Evolutionary conservation across 2,797 vertebrate genomes (phyloP).

Genomic region (Karalla daura): DNA sequence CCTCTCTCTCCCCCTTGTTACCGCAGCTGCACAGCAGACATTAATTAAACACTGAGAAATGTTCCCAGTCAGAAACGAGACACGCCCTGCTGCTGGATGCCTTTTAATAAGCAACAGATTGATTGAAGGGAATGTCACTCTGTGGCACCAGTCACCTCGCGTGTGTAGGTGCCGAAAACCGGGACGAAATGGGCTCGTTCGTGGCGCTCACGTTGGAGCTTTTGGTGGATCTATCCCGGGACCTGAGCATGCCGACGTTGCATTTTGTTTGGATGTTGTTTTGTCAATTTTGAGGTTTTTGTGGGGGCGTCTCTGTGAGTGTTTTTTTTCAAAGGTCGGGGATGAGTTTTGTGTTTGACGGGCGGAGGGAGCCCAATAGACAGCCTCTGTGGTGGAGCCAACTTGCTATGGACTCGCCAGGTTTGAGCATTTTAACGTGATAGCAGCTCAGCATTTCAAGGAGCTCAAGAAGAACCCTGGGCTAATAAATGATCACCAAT

Average conservation of each 20-base stretch:
- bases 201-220: no score
- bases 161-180: no score
- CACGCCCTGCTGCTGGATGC: background rate
- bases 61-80: background rate
- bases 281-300: no score
- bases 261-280: no score
- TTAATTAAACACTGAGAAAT: slow-evolving; percentile 9
- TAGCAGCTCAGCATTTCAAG: background rate
- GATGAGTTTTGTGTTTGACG: background rate
- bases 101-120: background rate
- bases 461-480: background rate
- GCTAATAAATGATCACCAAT: slow-evolving; percentile 15
- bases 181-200: no score
- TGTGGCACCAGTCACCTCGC: no score
- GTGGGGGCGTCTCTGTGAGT: no score
- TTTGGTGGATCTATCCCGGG: no score
- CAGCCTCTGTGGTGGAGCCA: background rate
- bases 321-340: background rate
- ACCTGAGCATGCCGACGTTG: no score
- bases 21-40: background rate
- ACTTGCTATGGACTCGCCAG: background rate
- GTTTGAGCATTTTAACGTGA: background rate
- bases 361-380: background rate
- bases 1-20: no score
- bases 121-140: background rate